Percentiles rank a stretch among this genome's conserved stretches.
Conservation (phyloP, 2,113 vertebrate species). For the Chionodraco myersi region DNA sequence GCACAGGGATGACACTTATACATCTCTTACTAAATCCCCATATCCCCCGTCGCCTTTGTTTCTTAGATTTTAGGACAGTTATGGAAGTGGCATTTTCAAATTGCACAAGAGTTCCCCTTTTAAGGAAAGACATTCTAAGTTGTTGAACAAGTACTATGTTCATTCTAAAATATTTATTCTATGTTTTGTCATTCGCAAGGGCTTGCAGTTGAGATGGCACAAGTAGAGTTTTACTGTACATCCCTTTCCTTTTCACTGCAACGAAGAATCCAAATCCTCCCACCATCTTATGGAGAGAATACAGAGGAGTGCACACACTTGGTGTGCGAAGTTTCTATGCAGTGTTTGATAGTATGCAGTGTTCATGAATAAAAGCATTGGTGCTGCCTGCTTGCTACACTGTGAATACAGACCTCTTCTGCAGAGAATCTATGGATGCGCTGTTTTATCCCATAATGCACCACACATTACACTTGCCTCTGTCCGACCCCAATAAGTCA, state of each 20-base stretch:
- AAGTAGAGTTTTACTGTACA: neutral
- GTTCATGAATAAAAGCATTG: neutral
- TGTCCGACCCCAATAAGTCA: too few relatives aligned
- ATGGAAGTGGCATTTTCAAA: neutral
- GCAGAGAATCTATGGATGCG: neutral
- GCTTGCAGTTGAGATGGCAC: neutral
- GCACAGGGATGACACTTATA: too few relatives aligned
- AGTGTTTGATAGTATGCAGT: neutral
- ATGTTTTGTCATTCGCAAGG: neutral
- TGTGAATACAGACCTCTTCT: constrained; percentile 1
- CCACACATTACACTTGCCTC: neutral
- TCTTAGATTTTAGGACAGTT: neutral
- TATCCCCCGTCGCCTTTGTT: neutral
- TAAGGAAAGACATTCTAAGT: neutral
- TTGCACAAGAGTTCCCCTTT: neutral
- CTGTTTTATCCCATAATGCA: neutral
- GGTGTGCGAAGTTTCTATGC: neutral
- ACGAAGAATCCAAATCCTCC: neutral
- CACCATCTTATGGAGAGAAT: neutral
- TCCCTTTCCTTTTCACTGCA: neutral
- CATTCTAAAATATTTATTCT: neutral
- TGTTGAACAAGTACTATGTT: neutral
- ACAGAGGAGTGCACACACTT: neutral
- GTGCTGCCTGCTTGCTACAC: neutral
- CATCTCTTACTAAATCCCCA: neutral